Percentiles rank a stretch among this genome's conserved stretches.
Evolutionary conservation across 2,797 vertebrate genomes (phyloP).

Genomic region (Philypnodon macrostomus): DNA sequence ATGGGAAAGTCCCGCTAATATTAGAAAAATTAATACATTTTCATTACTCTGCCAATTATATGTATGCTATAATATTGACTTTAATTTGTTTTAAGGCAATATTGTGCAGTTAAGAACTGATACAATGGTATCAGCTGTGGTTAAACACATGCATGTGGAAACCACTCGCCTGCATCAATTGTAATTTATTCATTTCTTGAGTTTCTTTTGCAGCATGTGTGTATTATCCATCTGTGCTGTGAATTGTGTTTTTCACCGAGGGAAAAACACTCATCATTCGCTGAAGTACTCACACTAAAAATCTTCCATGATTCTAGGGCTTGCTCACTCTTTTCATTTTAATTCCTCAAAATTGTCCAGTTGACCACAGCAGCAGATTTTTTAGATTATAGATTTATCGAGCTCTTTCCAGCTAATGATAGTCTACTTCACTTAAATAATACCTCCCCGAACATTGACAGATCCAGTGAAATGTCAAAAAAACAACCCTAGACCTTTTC

Average conservation of each 20-base stretch:
- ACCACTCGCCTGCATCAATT: not conserved
- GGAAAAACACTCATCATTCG: slow-evolving; percentile 3
- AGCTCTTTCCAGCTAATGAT: slow-evolving; percentile 2
- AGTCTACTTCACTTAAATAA: slow-evolving; percentile 8
- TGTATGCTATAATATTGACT: slow-evolving; percentile 33
- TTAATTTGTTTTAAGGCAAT: slow-evolving; percentile 34
- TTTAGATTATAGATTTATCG: not conserved
- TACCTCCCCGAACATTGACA: not conserved
- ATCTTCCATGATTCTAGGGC: slow-evolving; percentile 1
- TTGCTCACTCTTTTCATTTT: not conserved
- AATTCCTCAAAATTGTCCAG: not conserved
- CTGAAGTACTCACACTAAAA: not conserved
- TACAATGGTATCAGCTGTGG: not conserved
- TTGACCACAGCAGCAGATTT: not conserved
- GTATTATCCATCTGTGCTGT: slow-evolving; percentile 12
- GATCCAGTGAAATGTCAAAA: slow-evolving; percentile 3
- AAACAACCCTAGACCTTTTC: not conserved
- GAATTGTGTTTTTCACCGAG: slow-evolving; percentile 5
- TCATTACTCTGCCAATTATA: slow-evolving; percentile 41
- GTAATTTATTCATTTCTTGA: slow-evolving; percentile 7
- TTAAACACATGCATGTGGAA: not conserved
- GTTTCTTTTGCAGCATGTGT: not conserved
- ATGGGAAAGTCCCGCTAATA: not conserved
- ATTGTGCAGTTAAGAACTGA: not conserved
- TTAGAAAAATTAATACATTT: slow-evolving; percentile 49